Evolutionary conservation across 2,113 vertebrate species (phyloP).

Genomic region (Oncorhynchus keta): DNA sequence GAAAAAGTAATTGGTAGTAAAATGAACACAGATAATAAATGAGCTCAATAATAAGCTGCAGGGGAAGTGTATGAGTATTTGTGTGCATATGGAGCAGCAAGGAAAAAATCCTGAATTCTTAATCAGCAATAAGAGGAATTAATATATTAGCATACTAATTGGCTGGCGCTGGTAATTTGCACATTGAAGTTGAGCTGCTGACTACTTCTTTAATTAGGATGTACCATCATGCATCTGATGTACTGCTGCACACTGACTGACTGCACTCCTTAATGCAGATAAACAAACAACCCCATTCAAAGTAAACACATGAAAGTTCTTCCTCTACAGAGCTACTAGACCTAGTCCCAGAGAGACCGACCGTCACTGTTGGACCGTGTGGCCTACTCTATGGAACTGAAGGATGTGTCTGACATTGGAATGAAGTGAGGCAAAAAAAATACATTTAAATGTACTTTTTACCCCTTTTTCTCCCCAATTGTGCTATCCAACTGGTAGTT

Average conservation of each 20-base stretch:
- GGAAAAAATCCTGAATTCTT: conserved; percentile 57
- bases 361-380: too few species aligned
- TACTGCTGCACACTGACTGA: not conserved
- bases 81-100: conserved; percentile 6
- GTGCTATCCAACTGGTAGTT: too few species aligned
- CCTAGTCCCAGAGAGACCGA: too few species aligned
- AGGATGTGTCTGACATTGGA: not conserved
- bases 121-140: conserved; percentile 63
- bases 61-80: not conserved
- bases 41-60: conserved; percentile 32
- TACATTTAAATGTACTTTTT: too few species aligned
- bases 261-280: conserved; percentile 19
- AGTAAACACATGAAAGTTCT: conserved; percentile 11
- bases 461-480: too few species aligned
- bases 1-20: conserved; percentile 20
- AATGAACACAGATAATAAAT: conserved; percentile 28
- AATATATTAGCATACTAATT: conserved; percentile 69
- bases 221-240: not conserved
- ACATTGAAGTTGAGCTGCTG: conserved; percentile 50
- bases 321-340: not conserved
- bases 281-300: conserved; percentile 25
- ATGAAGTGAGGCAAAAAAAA: too few species aligned
- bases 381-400: too few species aligned
- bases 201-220: conserved; percentile 53
- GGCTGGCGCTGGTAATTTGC: conserved; percentile 51